Evolutionary conservation across 2,888 invertebrate genomes (phyloP).

Genomic region (Plagodis pulveraria): DNA sequence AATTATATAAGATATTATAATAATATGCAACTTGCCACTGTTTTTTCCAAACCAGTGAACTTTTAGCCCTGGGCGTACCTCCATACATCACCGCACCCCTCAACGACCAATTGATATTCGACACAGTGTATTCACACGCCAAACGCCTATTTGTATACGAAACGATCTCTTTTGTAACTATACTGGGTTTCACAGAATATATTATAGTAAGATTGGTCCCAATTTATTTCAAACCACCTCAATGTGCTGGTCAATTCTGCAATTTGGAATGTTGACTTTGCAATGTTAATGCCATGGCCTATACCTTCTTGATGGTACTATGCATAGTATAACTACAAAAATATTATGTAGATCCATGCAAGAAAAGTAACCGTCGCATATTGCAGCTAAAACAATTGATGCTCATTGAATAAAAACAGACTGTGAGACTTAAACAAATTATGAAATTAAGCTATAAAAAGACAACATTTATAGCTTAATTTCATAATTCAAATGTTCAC

Average conservation of each 20-base stretch:
- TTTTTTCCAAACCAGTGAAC: constrained; percentile 11
- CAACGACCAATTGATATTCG: constrained; percentile 77
- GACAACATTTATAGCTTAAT: no score
- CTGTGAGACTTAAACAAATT: no score
- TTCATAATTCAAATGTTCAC: no score
- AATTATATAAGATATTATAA: no score
- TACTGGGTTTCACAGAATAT: constrained; percentile 2
- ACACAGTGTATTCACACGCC: constrained; percentile 79
- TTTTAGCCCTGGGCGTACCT: constrained; percentile 43
- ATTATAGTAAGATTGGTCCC: constrained; percentile 53
- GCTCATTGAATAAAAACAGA: no score
- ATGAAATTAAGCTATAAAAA: no score
- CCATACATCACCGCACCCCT: constrained; percentile 59
- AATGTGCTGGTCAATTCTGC: constrained; percentile 40
- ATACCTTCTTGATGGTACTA: no score
- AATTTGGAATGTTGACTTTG: not conserved
- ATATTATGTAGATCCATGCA: no score
- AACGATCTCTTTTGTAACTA: constrained; percentile 50
- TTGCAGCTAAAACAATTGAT: no score
- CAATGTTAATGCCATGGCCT: no score
- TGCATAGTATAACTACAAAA: no score
- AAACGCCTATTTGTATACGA: constrained; percentile 73
- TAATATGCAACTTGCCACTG: not conserved
- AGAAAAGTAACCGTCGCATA: no score
- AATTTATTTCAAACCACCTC: constrained; percentile 44